These are phyloP conservation scores for Gonocerus acuteangulatus DNA, from an alignment of 2,888 invertebrate species.

Conservation along the genomic window DNA sequence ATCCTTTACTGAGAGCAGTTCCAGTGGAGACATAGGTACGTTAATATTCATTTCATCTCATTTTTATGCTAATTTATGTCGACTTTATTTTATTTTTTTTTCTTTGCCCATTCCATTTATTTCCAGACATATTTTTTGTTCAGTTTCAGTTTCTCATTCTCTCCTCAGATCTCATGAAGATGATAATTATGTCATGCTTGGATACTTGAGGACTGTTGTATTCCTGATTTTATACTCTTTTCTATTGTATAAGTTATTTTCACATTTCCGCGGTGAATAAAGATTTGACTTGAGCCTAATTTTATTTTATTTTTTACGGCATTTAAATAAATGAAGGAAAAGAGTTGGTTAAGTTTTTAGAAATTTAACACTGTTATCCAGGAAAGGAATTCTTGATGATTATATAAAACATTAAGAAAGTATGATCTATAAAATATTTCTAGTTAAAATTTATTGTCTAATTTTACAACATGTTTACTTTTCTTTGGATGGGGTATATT, in stretches of 20 bases:
- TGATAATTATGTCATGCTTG: not conserved
- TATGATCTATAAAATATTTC: no score
- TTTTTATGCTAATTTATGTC: no score
- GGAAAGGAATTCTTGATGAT: no score
- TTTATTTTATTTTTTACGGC: not conserved
- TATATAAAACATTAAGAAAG: no score
- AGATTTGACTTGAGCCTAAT: not conserved
- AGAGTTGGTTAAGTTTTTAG: not conserved
- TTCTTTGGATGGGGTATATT: no score
- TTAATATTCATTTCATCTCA: slow-evolving; percentile 36
- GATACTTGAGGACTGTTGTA: not conserved
- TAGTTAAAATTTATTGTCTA: no score
- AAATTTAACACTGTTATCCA: no score
- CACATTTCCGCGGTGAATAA: not conserved
- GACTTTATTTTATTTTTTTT: no score
- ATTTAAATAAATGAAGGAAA: not conserved
- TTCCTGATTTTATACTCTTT: not conserved
- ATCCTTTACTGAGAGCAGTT: slow-evolving; percentile 93
- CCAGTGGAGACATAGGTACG: slow-evolving; percentile 80
- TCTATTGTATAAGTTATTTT: not conserved
- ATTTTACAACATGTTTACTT: no score
- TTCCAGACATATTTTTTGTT: not conserved
- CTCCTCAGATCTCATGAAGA: not conserved
- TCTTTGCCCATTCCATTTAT: no score
- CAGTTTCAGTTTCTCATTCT: not conserved